Conservation (phyloP, 2,113 vertebrate genomes). For the Ciconia maguari region DNA sequence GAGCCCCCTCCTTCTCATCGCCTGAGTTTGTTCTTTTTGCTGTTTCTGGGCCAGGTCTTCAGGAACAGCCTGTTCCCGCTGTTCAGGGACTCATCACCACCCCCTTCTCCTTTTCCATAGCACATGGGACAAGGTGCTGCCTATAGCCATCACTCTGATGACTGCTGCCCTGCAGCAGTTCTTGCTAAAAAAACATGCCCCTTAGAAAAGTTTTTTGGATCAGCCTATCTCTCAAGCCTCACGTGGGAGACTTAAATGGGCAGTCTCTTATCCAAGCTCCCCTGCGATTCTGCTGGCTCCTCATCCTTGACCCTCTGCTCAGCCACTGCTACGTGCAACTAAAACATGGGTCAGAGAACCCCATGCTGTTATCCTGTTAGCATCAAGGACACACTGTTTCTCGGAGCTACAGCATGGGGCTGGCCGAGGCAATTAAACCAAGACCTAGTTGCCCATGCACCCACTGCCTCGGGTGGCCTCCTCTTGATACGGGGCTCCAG, state of each 20-base stretch:
- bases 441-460: background rate
- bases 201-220: background rate
- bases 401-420: too few species aligned
- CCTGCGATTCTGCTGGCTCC: background rate
- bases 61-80: background rate
- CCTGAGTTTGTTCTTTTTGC: background rate
- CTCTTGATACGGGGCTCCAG: background rate
- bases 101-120: background rate
- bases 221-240: background rate
- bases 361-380: background rate
- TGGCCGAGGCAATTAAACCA: background rate
- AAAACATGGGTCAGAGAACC: accelerated
- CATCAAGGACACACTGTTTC: background rate
- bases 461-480: background rate
- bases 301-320: background rate
- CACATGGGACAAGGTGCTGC: background rate
- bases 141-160: background rate
- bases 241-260: background rate
- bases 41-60: background rate
- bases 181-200: background rate
- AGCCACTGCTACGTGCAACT: background rate
- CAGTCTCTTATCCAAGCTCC: background rate
- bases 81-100: background rate
- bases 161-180: background rate
- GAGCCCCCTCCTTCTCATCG: background rate